Base-by-base conservation (phyloP, 2,797 vertebrate genomes). In the Ibycter americanus region DNA sequence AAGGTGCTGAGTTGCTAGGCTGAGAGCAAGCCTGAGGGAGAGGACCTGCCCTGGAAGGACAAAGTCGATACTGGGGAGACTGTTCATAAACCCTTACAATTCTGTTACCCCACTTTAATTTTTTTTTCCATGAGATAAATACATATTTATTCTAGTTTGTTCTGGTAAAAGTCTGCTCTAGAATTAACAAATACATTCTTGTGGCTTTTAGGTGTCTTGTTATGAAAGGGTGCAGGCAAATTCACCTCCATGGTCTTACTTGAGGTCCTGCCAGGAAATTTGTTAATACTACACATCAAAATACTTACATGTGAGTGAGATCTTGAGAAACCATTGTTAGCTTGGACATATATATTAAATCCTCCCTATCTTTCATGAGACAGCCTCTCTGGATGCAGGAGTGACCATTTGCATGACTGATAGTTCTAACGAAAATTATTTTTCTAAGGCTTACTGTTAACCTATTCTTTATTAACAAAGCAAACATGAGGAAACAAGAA, bases 301-400 rank as follows among this genome's bases (percentile, higher is more conserved):
- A 16, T 22, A 13, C 3, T 26, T 19, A 1, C 0, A 0, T 32
- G 2, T 19, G 14, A 23, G 23, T 29, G 44, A 61, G 16, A 29
- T 52, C 16, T 71, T 3, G 4, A n/a, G 44, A 67, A 71, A 20
- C 32, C 8, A 4, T 5, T 36, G 40, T 11, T 32, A 11, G 23
- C 9, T 44, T 44, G 40, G 44, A 25, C 29, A 4, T 34, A n/a
- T 2, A 3, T 52, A 11, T 22, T 16, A 61, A 40, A 49, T 68
- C 36, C 27, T 66, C 8, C 15, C 12, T 26, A 0, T 36, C n/a
- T 31, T 26, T 12, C 3, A 6, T 31, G 56, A 34, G 25, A 4
- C 22, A 36, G 25, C 22, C 32, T 55, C 32, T 52, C 8, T 61
- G 77, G n/a, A 12, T 79, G 17, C 6, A 2, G 46, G 25, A 38